A percentile compares a stretch with the other conserved stretches of the same genome.
Evolutionary conservation across 2,113 vertebrate species (phyloP).

Genomic region (Limnothrissa miodon): DNA sequence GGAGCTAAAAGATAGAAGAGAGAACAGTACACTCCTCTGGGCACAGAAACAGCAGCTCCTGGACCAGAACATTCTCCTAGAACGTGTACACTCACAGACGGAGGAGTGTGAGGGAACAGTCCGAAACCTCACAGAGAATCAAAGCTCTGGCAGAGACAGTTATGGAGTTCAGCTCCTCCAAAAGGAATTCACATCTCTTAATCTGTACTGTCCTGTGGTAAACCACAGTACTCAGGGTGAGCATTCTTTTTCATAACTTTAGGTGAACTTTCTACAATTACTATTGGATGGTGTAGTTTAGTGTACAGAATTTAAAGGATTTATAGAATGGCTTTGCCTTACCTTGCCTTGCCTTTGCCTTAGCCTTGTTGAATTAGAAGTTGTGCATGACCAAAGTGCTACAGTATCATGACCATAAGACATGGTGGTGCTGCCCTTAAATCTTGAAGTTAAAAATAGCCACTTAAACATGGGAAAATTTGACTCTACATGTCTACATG

Average conservation of each 20-base stretch:
- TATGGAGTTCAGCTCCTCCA: background rate
- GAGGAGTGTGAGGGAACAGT: background rate
- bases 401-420: no score
- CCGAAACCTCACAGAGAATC: background rate
- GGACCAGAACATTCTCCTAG: background rate
- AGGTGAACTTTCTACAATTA: background rate
- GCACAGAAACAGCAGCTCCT: background rate
- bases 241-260: background rate
- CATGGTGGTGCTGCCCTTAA: no score
- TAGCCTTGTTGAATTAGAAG: no score
- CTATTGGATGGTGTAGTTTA: background rate
- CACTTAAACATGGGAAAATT: no score
- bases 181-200: slow-evolving; percentile 3
- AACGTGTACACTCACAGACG: background rate
- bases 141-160: slow-evolving; percentile 26
- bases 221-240: slow-evolving; percentile 39
- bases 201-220: slow-evolving; percentile 50
- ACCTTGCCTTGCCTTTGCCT: no score
- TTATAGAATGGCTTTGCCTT: no score
- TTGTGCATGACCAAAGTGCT: no score
- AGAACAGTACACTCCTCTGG: background rate
- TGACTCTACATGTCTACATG: no score
- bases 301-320: no score
- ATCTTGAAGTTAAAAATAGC: no score
- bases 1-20: background rate